These are phyloP conservation scores for Varecia variegata DNA, from an alignment of 2,797 vertebrate genomes.

Conservation along the genomic window DNA sequence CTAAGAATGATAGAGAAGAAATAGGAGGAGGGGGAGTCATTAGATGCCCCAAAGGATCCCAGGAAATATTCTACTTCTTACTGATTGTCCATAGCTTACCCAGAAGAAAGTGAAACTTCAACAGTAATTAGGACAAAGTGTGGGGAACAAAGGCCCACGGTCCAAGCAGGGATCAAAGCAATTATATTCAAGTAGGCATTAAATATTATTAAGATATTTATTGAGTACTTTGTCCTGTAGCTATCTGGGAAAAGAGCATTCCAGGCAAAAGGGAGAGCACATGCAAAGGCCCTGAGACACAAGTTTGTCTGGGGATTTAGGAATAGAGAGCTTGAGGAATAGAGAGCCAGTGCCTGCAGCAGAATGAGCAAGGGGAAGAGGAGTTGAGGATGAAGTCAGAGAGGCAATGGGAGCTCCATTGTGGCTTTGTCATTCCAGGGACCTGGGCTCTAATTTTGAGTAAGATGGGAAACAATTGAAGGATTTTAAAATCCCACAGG, in stretches of 20 bases:
- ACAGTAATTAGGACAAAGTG: not conserved
- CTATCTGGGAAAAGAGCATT: not conserved
- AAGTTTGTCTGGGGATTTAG: not conserved
- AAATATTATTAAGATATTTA: not conserved
- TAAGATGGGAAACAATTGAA: not conserved
- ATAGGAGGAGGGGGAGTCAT: not conserved
- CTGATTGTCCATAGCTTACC: not conserved
- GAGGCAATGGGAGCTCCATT: not conserved
- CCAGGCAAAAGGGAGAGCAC: not conserved
- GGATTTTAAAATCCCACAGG: not conserved
- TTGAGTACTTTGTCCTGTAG: not conserved
- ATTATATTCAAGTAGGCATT: not conserved
- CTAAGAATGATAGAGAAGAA: not conserved
- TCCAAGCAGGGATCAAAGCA: not conserved
- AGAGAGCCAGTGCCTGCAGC: not conserved
- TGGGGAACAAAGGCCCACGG: not conserved
- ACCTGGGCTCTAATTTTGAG: not conserved
- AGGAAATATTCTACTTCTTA: not conserved
- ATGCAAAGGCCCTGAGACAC: not conserved
- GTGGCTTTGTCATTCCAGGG: not conserved
- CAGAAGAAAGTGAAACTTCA: not conserved
- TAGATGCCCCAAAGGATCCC: no score
- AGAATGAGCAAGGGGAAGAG: not conserved
- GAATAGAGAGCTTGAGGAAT: not conserved
- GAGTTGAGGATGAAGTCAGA: not conserved